phyloP scores from a whole-genome alignment of 2,797 vertebrate species.

The Pantherophis vulpinus region DNA sequence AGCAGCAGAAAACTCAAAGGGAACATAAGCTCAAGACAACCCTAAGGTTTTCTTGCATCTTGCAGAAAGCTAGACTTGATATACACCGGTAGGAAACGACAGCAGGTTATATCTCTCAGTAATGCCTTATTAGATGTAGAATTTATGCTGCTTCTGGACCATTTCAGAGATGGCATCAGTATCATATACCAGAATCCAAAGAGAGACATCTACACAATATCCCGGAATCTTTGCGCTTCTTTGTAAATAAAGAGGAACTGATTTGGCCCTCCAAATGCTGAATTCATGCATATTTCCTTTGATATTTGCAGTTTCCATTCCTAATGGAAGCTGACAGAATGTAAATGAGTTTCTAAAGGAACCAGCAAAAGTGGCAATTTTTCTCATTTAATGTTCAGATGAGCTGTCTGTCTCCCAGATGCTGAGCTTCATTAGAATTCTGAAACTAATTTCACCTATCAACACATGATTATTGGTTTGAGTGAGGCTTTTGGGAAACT shows the following conservation, averaged over 20 bases:
- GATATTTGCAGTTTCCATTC: constrained; percentile 69
- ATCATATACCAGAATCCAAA: constrained; percentile 68
- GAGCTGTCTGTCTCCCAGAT: constrained; percentile 84
- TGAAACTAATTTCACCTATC: constrained; percentile 78
- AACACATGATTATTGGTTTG: constrained; percentile 76
- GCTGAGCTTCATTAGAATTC: constrained; percentile 78
- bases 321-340: constrained; percentile 97
- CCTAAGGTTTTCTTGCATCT: background rate
- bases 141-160: constrained; percentile 58
- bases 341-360: constrained; percentile 97
- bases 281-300: constrained; percentile 74
- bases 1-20: background rate
- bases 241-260: constrained; percentile 74
- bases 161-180: constrained; percentile 74
- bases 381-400: constrained; percentile 93
- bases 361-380: constrained; percentile 89
- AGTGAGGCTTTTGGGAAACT: constrained; percentile 66
- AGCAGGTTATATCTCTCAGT: constrained; percentile 3
- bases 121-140: constrained; percentile 27
- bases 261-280: constrained; percentile 68
- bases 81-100: background rate
- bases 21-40: background rate
- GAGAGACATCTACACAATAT: constrained; percentile 57
- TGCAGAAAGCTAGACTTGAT: background rate
- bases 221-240: constrained; percentile 64